Base-by-base conservation (phyloP, 2,113 vertebrate species). In the Thymallus thymallus region DNA sequence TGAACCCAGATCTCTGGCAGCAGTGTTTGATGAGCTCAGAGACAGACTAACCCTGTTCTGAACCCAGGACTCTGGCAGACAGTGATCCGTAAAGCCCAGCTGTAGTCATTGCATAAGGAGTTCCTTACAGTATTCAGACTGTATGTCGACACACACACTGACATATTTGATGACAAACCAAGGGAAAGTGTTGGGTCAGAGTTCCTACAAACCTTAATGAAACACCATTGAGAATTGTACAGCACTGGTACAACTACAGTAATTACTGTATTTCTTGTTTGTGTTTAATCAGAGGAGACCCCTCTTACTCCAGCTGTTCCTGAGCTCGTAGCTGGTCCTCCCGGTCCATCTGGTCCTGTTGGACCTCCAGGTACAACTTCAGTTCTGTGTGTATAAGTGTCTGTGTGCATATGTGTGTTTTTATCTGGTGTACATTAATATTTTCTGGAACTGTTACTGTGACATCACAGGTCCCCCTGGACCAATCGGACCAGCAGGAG, bases 401-500 rank as follows among this genome's bases (percentile, higher is more conserved):
- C 3, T 41, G 0, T 2, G 7, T 41, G 35, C 7, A 7, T 41
- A 2, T 41, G 7, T 41, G 35, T 41, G 35, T 41, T 9, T 41
- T 29, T 29, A 29, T 0, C 29, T 29, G 29, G 35, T 48, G 3
- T 48, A 75, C 66, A 66, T 69, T 61, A n/a, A 45, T 48, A 65
- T 68, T 51, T 26, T n/a, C 16, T 60, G 56, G 18, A n/a, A 60
- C n/a, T 60, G 56, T 74, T 68, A 77, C n/a, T 18, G n/a, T 61
- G 32, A 73, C n/a, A 45, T n/a, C 14, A 7, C 56, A 91, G 89
- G 90, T 2, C 86, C 92, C 30, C 91, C 91, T 41, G 96, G 96
- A 82, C 92, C 89, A 55, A 92, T 88, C 24, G 96, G 96, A 61
- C 92, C 85, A 18, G 85, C 92, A 55, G 96, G 95, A 66, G 88